Conservation (phyloP, 1,140 invertebrate species). For the Gerris buenoi region DNA sequence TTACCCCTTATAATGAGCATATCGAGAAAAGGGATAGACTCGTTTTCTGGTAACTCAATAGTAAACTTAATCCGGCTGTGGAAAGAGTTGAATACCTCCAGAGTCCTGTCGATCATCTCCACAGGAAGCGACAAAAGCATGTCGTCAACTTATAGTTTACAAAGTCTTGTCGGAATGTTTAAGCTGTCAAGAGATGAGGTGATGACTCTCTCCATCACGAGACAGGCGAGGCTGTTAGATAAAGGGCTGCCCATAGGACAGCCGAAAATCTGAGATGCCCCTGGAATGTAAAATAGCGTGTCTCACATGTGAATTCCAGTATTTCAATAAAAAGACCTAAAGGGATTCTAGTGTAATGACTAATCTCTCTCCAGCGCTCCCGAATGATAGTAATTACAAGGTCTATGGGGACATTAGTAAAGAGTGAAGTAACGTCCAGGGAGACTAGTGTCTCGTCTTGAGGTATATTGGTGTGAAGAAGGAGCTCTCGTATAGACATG, state of each 20-base stretch:
- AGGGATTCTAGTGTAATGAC: not conserved
- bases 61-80: not conserved
- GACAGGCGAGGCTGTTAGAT: not conserved
- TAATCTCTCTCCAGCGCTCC: not conserved
- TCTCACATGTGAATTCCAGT: not conserved
- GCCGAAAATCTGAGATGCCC: not conserved
- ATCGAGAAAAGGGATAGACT: not conserved
- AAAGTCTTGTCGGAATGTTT: not conserved
- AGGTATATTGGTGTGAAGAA: not conserved
- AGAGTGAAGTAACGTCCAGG: not conserved
- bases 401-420: not conserved
- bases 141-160: not conserved
- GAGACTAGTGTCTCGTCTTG: not conserved
- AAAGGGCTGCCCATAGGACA: not conserved
- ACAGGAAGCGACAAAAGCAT: not conserved
- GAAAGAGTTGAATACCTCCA: not conserved
- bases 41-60: not conserved
- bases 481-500: not conserved
- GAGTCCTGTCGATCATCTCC: not conserved
- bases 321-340: not conserved
- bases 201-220: not conserved
- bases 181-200: not conserved
- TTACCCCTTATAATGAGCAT: not conserved
- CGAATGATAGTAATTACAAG: not conserved
- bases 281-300: not conserved